Percentiles rank a stretch among this genome's conserved stretches.
phyloP scores from a whole-genome alignment of 2,888 invertebrate genomes.

The Carterocephalus palaemon region DNA sequence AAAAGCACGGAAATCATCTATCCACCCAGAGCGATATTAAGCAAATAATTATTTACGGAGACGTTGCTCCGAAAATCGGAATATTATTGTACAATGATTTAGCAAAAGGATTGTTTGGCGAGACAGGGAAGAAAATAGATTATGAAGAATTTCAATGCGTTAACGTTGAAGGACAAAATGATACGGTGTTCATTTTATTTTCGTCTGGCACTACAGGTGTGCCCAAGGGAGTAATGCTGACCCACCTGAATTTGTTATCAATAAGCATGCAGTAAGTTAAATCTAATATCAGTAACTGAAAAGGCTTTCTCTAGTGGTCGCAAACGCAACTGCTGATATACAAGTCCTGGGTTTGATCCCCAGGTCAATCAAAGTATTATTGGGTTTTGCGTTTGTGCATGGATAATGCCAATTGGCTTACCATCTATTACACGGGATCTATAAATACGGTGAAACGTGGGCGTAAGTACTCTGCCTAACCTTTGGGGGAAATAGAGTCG shows the following conservation, averaged over 20 bases:
- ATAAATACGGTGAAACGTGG: no score
- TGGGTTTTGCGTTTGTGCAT: no score
- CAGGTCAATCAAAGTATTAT: no score
- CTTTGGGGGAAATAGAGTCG: no score
- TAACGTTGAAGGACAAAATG: conserved; percentile 48
- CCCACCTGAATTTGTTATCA: conserved; percentile 50
- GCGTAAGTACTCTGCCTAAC: no score
- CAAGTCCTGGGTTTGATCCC: no score
- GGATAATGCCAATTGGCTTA: no score
- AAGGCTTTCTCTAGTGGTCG: no score
- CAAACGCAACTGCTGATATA: no score
- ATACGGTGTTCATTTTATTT: conserved; percentile 51
- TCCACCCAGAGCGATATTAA: conserved; percentile 38
- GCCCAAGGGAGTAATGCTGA: conserved; percentile 61
- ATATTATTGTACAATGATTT: conserved; percentile 46
- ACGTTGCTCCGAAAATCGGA: conserved; percentile 35
- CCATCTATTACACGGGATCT: no score
- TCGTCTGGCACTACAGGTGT: conserved; percentile 67
- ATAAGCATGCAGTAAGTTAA: conserved; percentile 13
- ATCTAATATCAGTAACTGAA: no score
- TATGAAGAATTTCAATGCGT: conserved; percentile 46
- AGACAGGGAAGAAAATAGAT: conserved; percentile 38
- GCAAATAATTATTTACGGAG: conserved; percentile 49
- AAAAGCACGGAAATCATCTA: conserved; percentile 41
- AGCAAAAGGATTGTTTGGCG: conserved; percentile 30